Evolutionary conservation across 2,797 vertebrate genomes (phyloP), one percentile per base, ranked within the genome.

Genomic region (Schizothorax lantsangensis): DNA sequence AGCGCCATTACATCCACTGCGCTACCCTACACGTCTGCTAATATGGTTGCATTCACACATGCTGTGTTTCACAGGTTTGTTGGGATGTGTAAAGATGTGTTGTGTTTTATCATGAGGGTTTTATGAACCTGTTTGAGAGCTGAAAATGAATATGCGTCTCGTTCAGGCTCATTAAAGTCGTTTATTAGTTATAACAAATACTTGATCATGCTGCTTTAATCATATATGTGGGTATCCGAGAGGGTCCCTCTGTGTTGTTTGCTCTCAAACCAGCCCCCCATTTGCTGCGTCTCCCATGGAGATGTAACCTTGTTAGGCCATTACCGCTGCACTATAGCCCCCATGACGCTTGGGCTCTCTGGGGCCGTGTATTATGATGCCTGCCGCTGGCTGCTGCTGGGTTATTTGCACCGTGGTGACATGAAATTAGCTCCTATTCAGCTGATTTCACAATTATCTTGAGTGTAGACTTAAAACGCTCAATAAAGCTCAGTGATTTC

Each of bases 371-470:
- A 33, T 85, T 57, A 79, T 69, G 43, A 84, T 54, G 36, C 73
- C 64, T 79, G 59, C 59, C 6, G 62, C 33, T 23, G 57, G 26
- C 71, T 64, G 40, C 71, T 64, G 40, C 45, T 78, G 62, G 64
- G 74, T 72, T 85, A 57, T 85, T 80, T 85, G 77, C 77, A 72
- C 49, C 11, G 17, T 33, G 40, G 66, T 85, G 77, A 85, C 68
- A 80, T 57, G 26, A 85, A 85, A 85, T 85, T 80, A 80, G 49
- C 84, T 85, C 36, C 17, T 49, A 73, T 83, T 83, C 66, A 47
- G n/a, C 19, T 47, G 84, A 85, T 85, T 71, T 79, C 36, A 71
- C 84, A 85, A 69, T 79, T 79, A 71, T 40, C 14, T 78, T 19
- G 14, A 79, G 84, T 40, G 4, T 79, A 71, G 36, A 79, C 45